phyloP scores from a whole-genome alignment of 2,797 vertebrate species.

The Melanotaenia boesemani region DNA sequence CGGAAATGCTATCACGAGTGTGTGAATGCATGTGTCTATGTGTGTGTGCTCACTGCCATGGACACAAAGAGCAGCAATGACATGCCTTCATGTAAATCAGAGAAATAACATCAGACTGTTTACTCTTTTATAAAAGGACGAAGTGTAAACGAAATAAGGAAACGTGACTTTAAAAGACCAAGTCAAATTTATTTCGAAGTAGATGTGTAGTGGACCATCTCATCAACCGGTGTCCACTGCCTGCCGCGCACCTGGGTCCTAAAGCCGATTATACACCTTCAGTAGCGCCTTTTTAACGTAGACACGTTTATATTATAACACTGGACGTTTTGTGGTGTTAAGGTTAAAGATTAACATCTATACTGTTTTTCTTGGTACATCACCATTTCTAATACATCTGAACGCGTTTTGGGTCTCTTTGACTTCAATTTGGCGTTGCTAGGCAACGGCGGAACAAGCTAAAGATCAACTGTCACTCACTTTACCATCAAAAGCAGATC shows the following conservation, averaged over 20 bases:
- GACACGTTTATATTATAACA: not conserved
- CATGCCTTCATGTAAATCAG: no score
- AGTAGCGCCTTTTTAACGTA: not conserved
- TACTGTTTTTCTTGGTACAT: not conserved
- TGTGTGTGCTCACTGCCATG: no score
- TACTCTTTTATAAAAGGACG: no score
- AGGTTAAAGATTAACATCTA: not conserved
- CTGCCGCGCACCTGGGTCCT: constrained; percentile 79
- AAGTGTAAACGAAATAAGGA: no score
- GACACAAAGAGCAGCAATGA: no score
- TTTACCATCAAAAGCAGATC: not conserved
- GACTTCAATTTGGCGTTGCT: constrained; percentile 44
- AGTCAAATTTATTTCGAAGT: no score
- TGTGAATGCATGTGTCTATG: no score
- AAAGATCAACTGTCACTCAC: constrained; percentile 9
- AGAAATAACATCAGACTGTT: no score
- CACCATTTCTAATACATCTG: not conserved
- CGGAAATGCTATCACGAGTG: no score
- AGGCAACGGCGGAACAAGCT: constrained; percentile 41
- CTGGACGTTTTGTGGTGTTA: not conserved
- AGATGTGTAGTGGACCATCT: constrained; percentile 63
- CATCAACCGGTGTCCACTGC: constrained; percentile 86
- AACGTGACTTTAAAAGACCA: no score
- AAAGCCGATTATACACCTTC: constrained; percentile 40
- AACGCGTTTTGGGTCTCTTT: not conserved